These are phyloP conservation scores for Diplodus puntazzo DNA, from an alignment of 2,797 vertebrate genomes.

Conservation along the genomic window DNA sequence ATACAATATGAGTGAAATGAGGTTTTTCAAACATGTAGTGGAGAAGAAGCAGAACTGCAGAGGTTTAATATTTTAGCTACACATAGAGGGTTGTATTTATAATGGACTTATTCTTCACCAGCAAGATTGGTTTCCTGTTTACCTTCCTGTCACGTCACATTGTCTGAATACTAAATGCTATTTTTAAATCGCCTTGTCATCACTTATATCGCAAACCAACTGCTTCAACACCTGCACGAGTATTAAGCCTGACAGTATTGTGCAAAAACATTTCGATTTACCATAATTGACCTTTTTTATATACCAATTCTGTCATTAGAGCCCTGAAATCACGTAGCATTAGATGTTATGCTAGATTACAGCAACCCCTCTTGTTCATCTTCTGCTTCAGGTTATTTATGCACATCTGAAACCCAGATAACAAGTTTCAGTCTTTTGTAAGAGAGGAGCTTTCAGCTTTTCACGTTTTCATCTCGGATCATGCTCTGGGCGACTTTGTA, in stretches of 20 bases:
- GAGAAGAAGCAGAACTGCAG: neutral
- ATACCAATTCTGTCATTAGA: neutral
- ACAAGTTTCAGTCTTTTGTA: constrained; percentile 6
- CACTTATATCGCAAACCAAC: neutral
- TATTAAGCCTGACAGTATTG: neutral
- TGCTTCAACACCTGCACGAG: neutral
- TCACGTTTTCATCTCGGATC: neutral
- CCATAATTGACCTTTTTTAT: neutral
- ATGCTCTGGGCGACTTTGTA: neutral
- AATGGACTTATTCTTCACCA: neutral
- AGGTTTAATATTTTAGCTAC: neutral
- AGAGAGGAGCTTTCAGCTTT: constrained; percentile 1
- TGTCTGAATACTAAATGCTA: neutral
- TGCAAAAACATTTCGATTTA: neutral
- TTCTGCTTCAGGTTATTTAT: constrained; percentile 21
- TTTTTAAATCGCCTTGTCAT: neutral
- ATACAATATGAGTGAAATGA: neutral
- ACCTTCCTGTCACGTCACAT: neutral
- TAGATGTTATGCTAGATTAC: constrained; percentile 6
- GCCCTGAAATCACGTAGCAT: neutral
- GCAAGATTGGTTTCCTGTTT: neutral
- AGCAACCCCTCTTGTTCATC: constrained; percentile 1
- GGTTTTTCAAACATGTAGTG: neutral
- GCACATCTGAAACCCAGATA: constrained; percentile 14
- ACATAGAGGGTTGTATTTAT: neutral